phyloP scores from a whole-genome alignment of 2,888 invertebrate species.

The Portevinia maculata region DNA sequence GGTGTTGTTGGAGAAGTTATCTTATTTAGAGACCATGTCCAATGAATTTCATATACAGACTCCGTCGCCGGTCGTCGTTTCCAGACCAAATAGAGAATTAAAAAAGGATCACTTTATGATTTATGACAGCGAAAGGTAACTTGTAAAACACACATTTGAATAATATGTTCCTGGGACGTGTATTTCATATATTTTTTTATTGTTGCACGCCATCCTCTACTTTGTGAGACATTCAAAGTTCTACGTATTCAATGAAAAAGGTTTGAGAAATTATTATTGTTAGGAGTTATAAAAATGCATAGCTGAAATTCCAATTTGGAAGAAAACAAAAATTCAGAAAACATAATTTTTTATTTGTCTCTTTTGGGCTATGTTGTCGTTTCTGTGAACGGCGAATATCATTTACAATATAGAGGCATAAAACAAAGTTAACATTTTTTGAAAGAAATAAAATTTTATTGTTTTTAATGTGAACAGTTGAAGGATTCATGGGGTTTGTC shows the following conservation, averaged over 20 bases:
- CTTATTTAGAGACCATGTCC: constrained; percentile 64
- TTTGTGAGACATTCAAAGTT: constrained; percentile 49
- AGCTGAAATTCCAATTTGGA: constrained; percentile 62
- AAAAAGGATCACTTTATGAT: constrained; percentile 69
- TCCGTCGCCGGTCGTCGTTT: constrained; percentile 42
- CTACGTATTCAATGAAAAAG: constrained; percentile 41
- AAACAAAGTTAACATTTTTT: constrained; percentile 33
- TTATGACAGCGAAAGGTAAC: constrained; percentile 71
- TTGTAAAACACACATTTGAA: constrained; percentile 72
- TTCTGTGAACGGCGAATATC: constrained; percentile 19
- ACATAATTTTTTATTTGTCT: constrained; percentile 39
- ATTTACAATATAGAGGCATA: constrained; percentile 38
- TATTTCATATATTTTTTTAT: constrained; percentile 38
- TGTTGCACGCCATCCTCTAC: constrained; percentile 33
- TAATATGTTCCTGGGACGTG: constrained; percentile 56
- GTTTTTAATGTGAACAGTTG: neutral
- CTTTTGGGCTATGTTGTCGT: constrained; percentile 24
- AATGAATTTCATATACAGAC: constrained; percentile 58
- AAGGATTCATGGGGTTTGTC: neutral
- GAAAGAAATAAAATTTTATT: constrained; percentile 15
- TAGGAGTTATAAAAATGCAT: constrained; percentile 64
- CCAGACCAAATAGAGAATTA: constrained; percentile 59
- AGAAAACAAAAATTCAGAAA: constrained; percentile 30
- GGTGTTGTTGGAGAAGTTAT: constrained; percentile 56
- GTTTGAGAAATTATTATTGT: constrained; percentile 58